Base-by-base conservation (phyloP, 1,140 invertebrate species). In the Glossosoma conforme region DNA sequence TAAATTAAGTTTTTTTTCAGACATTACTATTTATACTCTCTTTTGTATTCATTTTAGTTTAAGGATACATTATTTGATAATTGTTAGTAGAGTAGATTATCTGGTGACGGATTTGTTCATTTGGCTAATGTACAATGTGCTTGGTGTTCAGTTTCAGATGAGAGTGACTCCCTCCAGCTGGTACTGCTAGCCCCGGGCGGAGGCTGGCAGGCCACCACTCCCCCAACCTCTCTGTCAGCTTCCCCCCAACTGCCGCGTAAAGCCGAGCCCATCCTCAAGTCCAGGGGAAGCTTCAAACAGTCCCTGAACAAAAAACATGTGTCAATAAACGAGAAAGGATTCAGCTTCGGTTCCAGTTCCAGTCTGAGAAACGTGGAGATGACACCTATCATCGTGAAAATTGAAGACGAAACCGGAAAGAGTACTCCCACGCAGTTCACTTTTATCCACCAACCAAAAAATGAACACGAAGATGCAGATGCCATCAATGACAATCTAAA, bases 91-190 rank as follows among this genome's bases (percentile, higher is more conserved):
- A n/a, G n/a, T n/a, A n/a, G n/a, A n/a, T n/a, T n/a, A n/a, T n/a
- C n/a, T n/a, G n/a, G n/a, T n/a, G n/a, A n/a, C n/a, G n/a, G n/a
- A n/a, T n/a, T n/a, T n/a, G n/a, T n/a, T n/a, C n/a, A n/a, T n/a
- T n/a, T n/a, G n/a, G n/a, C n/a, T n/a, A n/a, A n/a, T n/a, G n/a
- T n/a, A n/a, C n/a, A n/a, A n/a, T n/a, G n/a, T n/a, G n/a, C n/a
- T n/a, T n/a, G n/a, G n/a, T 32, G 33, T 58, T 37, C 32, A 61
- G 56, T 67, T 66, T 54, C 65, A 69, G 67, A 64, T 54, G 65
- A 66, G 55, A 65, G 60, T 49, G 52, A 54, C 32, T 49, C 58
- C 18, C 40, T 65, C 52, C 63, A 60, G 44, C 40, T 66, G 58
- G 47, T 56, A 9, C 38, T 58, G 20, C 28, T 58, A 20, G 52